Conservation (phyloP, 2,888 invertebrate genomes). For the Tipula lateralis region DNA sequence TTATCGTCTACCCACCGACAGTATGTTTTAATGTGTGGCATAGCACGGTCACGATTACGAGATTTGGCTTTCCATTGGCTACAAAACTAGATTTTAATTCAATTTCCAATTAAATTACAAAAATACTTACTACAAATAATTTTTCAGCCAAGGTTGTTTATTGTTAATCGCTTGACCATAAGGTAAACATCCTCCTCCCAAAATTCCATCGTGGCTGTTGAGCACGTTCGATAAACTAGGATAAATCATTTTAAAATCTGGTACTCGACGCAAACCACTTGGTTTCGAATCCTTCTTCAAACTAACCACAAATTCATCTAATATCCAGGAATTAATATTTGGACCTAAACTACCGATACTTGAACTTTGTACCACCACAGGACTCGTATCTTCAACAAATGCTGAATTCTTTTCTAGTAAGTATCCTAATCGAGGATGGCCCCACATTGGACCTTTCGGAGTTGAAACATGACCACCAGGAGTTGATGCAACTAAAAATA, state of each 20-base stretch:
- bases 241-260: constrained; percentile 63
- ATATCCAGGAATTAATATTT: constrained; percentile 66
- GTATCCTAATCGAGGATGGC: constrained; percentile 57
- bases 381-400: constrained; percentile 56
- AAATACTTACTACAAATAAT: constrained; percentile 65
- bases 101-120: constrained; percentile 6
- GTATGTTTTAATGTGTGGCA: constrained; percentile 95
- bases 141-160: constrained; percentile 79
- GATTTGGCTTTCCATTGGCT: constrained; percentile 80
- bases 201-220: constrained; percentile 74
- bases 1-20: constrained; percentile 66
- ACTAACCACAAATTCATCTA: constrained; percentile 66
- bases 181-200: constrained; percentile 85
- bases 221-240: constrained; percentile 80
- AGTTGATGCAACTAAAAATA: constrained; percentile 77
- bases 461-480: constrained; percentile 73
- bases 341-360: constrained; percentile 84
- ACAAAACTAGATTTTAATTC: constrained; percentile 31
- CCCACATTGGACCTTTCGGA: constrained; percentile 55
- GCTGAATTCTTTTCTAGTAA: constrained; percentile 63
- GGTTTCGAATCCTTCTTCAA: constrained; percentile 53
- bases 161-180: constrained; percentile 71
- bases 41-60: constrained; percentile 68
- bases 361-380: constrained; percentile 80
- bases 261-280: constrained; percentile 52